Conservation (phyloP, 2,797 vertebrate species). For the Falco berigora region DNA sequence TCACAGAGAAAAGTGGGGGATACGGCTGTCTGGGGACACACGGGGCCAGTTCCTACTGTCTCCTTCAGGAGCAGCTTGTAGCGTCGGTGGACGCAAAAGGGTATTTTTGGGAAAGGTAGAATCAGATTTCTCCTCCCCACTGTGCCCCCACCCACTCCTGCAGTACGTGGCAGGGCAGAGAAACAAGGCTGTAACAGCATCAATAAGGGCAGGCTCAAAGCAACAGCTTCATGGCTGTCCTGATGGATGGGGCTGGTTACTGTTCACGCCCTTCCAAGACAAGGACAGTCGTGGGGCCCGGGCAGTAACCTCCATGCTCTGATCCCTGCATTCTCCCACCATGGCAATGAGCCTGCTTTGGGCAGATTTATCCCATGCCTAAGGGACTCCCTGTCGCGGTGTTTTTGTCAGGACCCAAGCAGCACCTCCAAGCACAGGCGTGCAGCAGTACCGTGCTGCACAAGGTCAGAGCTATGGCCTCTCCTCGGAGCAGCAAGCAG, state of each 20-base stretch:
- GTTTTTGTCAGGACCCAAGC: background rate
- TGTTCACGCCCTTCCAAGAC: background rate
- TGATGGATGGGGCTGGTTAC: background rate
- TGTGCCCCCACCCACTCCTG: background rate
- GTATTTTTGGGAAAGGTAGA: background rate
- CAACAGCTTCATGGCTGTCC: background rate
- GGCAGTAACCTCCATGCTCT: fast-evolving
- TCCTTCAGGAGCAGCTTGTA: background rate
- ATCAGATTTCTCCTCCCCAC: background rate
- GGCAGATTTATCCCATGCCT: background rate
- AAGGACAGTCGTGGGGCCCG: background rate
- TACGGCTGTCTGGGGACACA: background rate
- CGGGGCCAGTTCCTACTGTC: background rate
- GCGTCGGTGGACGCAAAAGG: background rate
- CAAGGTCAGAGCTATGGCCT: background rate
- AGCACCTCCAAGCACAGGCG: background rate
- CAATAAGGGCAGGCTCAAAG: background rate
- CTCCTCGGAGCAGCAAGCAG: background rate
- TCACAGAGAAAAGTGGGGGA: background rate
- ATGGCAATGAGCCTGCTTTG: background rate
- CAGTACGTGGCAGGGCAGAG: background rate
- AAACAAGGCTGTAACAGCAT: background rate
- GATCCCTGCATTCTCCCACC: background rate
- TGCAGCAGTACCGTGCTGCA: background rate
- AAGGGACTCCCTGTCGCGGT: background rate